Conservation (phyloP, 2,797 vertebrate genomes). For the Macroramphosus scolopax region DNA sequence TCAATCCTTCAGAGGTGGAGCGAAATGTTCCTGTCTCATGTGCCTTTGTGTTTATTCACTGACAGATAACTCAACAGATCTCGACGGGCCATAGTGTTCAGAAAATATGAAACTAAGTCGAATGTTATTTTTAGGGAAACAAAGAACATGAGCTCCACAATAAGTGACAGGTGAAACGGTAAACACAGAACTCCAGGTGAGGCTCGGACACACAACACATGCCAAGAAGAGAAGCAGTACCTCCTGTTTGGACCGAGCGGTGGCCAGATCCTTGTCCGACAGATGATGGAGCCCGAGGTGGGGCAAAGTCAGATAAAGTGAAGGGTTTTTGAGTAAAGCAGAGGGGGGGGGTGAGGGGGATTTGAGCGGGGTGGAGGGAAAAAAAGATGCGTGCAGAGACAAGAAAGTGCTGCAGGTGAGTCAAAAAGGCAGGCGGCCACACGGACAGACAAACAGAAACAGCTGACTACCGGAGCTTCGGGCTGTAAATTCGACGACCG, state of each 20-base stretch:
- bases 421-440: conserved; percentile 65
- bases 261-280: conserved; percentile 91
- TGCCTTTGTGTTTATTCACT: background rate
- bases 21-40: too few species aligned
- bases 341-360: conserved; percentile 38
- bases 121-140: background rate
- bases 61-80: background rate
- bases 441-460: conserved; percentile 61
- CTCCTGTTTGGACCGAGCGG: conserved; percentile 95
- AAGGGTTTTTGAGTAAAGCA: conserved; percentile 52
- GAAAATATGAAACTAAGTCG: too few species aligned
- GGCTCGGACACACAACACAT: conserved; percentile 44
- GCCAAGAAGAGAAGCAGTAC: conserved; percentile 79
- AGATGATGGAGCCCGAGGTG: conserved; percentile 73
- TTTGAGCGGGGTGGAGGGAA: background rate
- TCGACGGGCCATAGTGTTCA: background rate
- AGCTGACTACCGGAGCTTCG: conserved; percentile 27
- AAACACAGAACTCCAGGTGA: conserved; percentile 32
- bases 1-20: too few species aligned
- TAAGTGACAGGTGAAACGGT: conserved; percentile 11
- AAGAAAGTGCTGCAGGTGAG: conserved; percentile 69
- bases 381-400: conserved; percentile 63
- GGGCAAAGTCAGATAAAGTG: conserved; percentile 53
- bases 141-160: too few species aligned
- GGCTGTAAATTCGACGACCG: too few species aligned